These are phyloP conservation scores for Uromys caudimaculatus DNA, from an alignment of 2,797 vertebrate genomes.

Conservation along the genomic window DNA sequence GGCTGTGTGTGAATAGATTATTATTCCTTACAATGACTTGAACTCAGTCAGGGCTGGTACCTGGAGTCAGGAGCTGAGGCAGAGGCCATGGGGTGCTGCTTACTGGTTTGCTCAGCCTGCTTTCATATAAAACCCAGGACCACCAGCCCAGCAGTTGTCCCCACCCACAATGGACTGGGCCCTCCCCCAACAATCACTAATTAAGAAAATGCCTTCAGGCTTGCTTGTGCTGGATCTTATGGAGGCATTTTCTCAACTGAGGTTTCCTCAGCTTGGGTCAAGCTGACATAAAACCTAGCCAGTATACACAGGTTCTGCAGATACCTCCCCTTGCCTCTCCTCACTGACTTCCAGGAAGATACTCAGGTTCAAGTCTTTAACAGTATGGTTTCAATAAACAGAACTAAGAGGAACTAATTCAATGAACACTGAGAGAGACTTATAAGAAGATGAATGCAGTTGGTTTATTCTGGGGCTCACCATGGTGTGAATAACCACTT, in stretches of 20 bases:
- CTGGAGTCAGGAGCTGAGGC: not conserved
- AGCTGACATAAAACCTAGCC: not conserved
- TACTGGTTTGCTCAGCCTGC: not conserved
- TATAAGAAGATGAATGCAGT: no score
- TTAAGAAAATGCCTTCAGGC: not conserved
- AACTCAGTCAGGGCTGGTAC: not conserved
- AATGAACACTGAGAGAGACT: not conserved
- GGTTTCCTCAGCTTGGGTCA: not conserved
- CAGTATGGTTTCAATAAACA: not conserved
- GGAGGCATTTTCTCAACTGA: not conserved
- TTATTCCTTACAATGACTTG: not conserved
- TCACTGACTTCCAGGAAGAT: not conserved
- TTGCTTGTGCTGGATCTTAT: not conserved
- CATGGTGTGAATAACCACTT: accelerated
- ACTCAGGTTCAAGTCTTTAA: not conserved
- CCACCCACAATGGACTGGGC: not conserved
- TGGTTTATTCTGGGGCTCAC: not conserved
- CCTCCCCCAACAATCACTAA: not conserved
- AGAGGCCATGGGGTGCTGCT: not conserved
- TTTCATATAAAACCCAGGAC: not conserved
- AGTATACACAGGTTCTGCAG: not conserved
- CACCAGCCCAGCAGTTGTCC: not conserved
- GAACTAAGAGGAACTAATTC: not conserved
- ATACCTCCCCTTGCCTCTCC: not conserved
- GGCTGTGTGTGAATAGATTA: not conserved